Percentiles rank a stretch among this genome's conserved stretches.
These are phyloP conservation scores for Schizaphis graminum DNA, from an alignment of 2,888 invertebrate species.

Conservation along the genomic window DNA sequence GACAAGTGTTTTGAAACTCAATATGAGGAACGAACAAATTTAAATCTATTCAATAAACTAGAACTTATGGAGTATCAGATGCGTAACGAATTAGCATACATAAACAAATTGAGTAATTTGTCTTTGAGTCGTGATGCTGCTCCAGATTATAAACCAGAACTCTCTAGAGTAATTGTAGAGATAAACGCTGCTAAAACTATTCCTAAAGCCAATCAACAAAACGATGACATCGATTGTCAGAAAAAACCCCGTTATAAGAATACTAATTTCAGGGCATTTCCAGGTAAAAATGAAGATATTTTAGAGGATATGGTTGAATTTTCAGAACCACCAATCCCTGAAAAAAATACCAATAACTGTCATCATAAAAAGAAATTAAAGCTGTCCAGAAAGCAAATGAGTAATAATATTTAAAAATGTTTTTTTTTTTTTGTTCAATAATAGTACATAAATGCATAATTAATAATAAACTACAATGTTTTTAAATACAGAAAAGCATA, in stretches of 20 bases:
- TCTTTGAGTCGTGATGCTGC: neutral
- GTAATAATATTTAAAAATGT: neutral
- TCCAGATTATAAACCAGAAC: neutral
- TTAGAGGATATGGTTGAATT: slow-evolving; percentile 42
- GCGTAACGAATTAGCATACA: slow-evolving; percentile 22
- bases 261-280: slow-evolving; percentile 1
- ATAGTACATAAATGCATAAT: neutral
- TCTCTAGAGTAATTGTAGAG: neutral
- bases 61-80: slow-evolving; percentile 50
- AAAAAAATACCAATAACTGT: neutral
- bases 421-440: neutral
- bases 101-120: slow-evolving; percentile 45
- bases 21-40: slow-evolving; percentile 17
- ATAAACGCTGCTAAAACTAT: neutral
- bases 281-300: slow-evolving; percentile 47
- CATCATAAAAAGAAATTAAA: slow-evolving; percentile 21
- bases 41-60: neutral
- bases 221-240: neutral
- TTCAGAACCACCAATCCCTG: neutral
- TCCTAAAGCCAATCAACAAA: neutral
- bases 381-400: slow-evolving; percentile 2
- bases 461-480: neutral
- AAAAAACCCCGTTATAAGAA: slow-evolving; percentile 34
- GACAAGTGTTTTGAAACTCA: slow-evolving; percentile 13
- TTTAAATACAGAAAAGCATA: slow-evolving; percentile 17